Percentiles rank a stretch among this genome's conserved stretches.
phyloP scores from a whole-genome alignment of 2,113 vertebrate species.

The Sitta europaea region DNA sequence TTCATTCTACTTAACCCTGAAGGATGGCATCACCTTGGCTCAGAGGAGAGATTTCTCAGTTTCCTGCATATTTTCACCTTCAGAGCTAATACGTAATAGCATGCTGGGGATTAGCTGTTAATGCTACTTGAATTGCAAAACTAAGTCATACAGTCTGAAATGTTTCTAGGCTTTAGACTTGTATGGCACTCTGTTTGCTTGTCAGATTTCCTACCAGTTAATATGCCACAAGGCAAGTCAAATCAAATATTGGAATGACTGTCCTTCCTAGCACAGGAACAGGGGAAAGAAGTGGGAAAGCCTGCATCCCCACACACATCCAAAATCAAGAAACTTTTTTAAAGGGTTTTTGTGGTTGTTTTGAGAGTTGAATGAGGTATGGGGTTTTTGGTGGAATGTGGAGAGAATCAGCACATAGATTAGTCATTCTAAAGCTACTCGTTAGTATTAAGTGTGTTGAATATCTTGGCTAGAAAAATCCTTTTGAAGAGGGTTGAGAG shows the following conservation, averaged over 20 bases:
- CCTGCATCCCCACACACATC: not conserved
- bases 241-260: not conserved
- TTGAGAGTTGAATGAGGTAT: not conserved
- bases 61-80: conserved; percentile 54
- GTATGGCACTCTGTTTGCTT: not conserved
- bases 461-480: not conserved
- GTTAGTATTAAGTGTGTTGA: not conserved
- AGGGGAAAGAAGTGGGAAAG: accelerated
- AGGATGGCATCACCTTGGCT: conserved; percentile 12
- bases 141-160: not conserved
- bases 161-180: not conserved
- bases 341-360: not conserved
- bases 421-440: not conserved
- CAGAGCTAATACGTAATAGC: conserved; percentile 54
- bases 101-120: not conserved
- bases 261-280: accelerated
- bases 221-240: not conserved
- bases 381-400: accelerated
- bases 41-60: conserved; percentile 29
- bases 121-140: not conserved
- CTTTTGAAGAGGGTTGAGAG: not conserved
- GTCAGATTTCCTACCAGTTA: not conserved
- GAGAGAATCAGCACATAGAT: not conserved
- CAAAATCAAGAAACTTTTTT: not conserved
- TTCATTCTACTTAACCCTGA: conserved; percentile 47